These are phyloP conservation scores for Nothocercus nigrocapillus DNA, from an alignment of 2,113 vertebrate genomes.

Conservation along the genomic window DNA sequence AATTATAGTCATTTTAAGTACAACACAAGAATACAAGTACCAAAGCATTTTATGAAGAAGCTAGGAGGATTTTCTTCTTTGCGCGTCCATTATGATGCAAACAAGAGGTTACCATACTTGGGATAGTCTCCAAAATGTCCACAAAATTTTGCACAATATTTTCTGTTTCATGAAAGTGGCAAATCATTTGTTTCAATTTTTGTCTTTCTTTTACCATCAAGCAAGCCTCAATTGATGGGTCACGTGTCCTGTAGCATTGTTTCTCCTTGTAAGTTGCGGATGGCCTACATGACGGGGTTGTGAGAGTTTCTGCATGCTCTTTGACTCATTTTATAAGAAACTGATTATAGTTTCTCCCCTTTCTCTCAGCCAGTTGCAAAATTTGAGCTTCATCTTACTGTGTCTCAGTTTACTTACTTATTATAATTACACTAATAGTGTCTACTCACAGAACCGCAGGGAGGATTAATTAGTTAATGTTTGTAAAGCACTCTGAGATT, in stretches of 20 bases:
- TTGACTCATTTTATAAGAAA: neutral
- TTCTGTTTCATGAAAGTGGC: neutral
- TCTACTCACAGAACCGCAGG: neutral
- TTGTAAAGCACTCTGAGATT: neutral
- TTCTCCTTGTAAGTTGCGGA: neutral
- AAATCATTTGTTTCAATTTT: neutral
- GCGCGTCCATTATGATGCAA: neutral
- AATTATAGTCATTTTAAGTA: neutral
- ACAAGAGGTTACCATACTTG: neutral
- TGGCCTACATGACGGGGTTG: fast-evolving
- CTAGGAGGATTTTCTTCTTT: neutral
- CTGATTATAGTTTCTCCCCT: neutral
- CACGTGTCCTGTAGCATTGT: fast-evolving
- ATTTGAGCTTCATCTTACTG: neutral
- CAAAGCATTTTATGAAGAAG: neutral
- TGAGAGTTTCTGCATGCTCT: neutral
- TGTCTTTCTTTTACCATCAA: neutral
- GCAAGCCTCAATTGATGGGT: neutral
- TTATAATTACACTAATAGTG: neutral
- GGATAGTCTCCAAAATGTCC: neutral
- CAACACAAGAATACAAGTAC: neutral
- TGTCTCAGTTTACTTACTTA: neutral
- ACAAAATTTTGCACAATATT: neutral
- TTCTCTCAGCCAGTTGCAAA: neutral
- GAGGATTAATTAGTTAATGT: neutral